Conservation (phyloP, 2,888 invertebrate genomes). For the Drosophila anomelani region DNA sequence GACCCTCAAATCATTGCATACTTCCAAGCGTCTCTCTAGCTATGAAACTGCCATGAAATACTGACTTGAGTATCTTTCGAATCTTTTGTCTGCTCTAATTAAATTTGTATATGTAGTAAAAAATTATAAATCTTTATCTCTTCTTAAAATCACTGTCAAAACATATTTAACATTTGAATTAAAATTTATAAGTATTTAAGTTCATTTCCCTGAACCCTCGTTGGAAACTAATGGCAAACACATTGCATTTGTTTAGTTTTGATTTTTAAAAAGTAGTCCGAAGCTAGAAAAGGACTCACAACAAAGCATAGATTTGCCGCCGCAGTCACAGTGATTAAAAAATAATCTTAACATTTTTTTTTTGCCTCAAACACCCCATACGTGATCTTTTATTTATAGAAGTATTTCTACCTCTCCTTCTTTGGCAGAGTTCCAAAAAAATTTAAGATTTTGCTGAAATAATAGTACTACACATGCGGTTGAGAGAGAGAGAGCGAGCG, state of each 20-base stretch:
- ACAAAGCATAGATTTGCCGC: not conserved
- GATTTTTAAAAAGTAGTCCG: not conserved
- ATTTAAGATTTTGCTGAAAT: conserved; percentile 32
- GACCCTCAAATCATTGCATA: not conserved
- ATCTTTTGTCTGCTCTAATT: no score
- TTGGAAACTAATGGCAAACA: not conserved
- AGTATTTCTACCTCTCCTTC: conserved; percentile 62
- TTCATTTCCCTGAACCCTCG: not conserved
- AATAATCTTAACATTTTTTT: conserved; percentile 1
- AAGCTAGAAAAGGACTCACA: not conserved
- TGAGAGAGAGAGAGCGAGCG: not conserved
- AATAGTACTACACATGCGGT: conserved; percentile 25
- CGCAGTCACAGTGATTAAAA: conserved; percentile 8
- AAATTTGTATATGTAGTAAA: not conserved
- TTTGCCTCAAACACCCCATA: conserved; percentile 7
- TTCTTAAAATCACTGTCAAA: not conserved
- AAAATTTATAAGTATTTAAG: not conserved
- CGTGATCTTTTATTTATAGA: conserved; percentile 62
- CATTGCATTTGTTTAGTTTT: not conserved
- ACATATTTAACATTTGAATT: not conserved
- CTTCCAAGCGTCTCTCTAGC: no score
- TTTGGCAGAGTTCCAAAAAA: conserved; percentile 61
- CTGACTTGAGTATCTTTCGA: no score
- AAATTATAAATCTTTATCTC: not conserved
- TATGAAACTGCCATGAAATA: no score